Conservation (phyloP, 53 echinoderm and acorn worm genomes). For the Luidia sarsii region DNA sequence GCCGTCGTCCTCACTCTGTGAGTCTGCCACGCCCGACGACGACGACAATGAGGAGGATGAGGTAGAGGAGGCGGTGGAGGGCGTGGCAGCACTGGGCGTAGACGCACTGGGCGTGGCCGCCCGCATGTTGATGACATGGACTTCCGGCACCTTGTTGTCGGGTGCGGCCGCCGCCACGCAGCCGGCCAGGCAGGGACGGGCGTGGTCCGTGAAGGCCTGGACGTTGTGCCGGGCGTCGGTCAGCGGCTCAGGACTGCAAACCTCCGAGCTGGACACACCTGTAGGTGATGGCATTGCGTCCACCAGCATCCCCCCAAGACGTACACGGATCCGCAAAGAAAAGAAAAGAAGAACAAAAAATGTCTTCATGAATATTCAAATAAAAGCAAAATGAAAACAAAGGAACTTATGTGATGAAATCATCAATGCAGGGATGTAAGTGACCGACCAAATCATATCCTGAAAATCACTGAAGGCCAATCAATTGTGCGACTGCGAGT, state of each 20-base stretch:
- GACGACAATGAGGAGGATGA: not conserved
- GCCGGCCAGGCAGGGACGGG: constrained; percentile 17
- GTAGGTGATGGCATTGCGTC: too few relatives aligned
- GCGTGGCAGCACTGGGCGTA: not conserved
- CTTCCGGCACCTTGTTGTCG: not conserved
- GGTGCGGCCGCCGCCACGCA: constrained; percentile 13
- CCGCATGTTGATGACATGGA: constrained; percentile 2
- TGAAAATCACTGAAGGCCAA: too few relatives aligned
- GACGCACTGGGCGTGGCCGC: not conserved
- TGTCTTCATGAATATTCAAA: too few relatives aligned
- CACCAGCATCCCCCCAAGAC: too few relatives aligned
- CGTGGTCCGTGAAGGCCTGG: constrained; percentile 27
- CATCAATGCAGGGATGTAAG: too few relatives aligned
- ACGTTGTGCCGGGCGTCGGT: constrained; percentile 2
- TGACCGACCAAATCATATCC: too few relatives aligned
- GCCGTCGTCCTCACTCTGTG: not conserved
- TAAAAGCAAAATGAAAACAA: too few relatives aligned
- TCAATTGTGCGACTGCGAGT: too few relatives aligned
- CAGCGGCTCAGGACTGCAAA: not conserved
- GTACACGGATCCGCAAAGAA: too few relatives aligned
- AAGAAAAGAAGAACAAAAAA: too few relatives aligned
- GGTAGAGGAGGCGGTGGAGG: not conserved
- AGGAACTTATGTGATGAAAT: too few relatives aligned
- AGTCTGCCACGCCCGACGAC: not conserved
- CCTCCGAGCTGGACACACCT: constrained; percentile 8